Percentiles rank a stretch among this genome's conserved stretches.
Evolutionary conservation across 1,140 invertebrate genomes (phyloP).

Genomic region (Nixonia krombeini): DNA sequence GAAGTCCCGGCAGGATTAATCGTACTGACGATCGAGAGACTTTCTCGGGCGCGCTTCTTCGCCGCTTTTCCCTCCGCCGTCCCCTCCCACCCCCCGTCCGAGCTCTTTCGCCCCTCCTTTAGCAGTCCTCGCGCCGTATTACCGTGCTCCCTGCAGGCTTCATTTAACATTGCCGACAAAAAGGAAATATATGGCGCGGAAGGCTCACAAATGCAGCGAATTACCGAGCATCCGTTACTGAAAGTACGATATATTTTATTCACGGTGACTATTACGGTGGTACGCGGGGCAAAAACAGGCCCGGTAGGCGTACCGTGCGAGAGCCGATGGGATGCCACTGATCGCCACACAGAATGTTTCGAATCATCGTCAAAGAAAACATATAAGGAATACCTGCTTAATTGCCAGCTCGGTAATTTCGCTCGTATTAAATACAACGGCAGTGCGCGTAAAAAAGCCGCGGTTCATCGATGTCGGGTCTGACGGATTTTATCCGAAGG

Average conservation of each 20-base stretch:
- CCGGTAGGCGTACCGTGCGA: conserved; percentile 34
- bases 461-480: not conserved
- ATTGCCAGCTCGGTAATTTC: conserved; percentile 26
- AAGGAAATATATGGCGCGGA: conserved; percentile 39
- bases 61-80: conserved; percentile 20
- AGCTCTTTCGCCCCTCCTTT: no score
- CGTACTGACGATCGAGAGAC: conserved; percentile 19
- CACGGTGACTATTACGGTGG: conserved; percentile 30
- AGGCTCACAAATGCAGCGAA: conserved; percentile 39
- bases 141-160: conserved; percentile 48
- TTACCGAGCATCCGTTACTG: conserved; percentile 43
- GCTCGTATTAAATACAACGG: conserved; percentile 17
- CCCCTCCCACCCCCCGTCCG: no score
- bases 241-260: conserved; percentile 46
- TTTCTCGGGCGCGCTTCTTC: conserved; percentile 34
- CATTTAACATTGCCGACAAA: conserved; percentile 51
- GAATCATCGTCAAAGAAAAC: conserved; percentile 27
- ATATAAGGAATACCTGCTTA: conserved; percentile 17
- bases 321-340: conserved; percentile 28
- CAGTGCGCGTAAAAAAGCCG: conserved; percentile 6
- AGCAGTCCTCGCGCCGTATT: conserved; percentile 22
- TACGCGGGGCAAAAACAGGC: conserved; percentile 24
- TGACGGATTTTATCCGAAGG: not conserved
- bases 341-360: conserved; percentile 23
- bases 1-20: conserved; percentile 30